These are phyloP conservation scores for Helicoverpa armigera DNA, from an alignment of 1,140 invertebrate genomes.

Conservation along the genomic window DNA sequence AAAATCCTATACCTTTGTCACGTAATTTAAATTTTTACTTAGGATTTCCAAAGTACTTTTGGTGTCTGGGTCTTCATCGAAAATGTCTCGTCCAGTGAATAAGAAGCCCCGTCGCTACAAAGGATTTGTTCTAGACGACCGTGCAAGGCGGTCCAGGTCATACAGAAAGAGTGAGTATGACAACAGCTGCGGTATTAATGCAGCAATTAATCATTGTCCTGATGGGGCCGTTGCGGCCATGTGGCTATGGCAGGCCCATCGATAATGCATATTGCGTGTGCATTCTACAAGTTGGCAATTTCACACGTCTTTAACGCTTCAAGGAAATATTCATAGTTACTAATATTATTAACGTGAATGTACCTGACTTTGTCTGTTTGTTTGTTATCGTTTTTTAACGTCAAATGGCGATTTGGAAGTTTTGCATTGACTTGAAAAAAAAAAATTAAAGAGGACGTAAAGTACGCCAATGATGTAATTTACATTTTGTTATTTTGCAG, in stretches of 20 bases:
- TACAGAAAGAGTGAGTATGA: conserved; percentile 67
- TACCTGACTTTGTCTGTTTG: too few species aligned
- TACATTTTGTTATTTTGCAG: conserved; percentile 27
- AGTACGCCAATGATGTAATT: too few species aligned
- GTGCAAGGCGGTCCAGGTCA: conserved; percentile 54
- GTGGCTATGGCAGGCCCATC: neutral
- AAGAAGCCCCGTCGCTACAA: conserved; percentile 57
- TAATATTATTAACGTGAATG: too few species aligned
- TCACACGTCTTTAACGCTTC: neutral
- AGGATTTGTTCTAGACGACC: conserved; percentile 59
- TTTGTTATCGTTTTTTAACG: too few species aligned
- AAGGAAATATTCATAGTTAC: neutral
- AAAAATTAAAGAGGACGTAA: too few species aligned
- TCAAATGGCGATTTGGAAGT: neutral
- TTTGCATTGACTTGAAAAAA: neutral
- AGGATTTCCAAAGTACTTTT: conserved; percentile 51
- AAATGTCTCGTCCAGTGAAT: neutral
- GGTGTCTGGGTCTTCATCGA: conserved; percentile 19
- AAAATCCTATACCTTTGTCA: neutral
- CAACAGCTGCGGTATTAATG: neutral
- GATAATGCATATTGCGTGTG: neutral
- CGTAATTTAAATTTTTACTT: neutral
- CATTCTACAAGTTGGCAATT: neutral
- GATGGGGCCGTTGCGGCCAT: neutral
- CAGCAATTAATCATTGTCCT: conserved; percentile 3